Evolutionary conservation across 2,113 vertebrate genomes (phyloP), one percentile per base, ranked within the genome.

Genomic region (Coracopsis vasa): DNA sequence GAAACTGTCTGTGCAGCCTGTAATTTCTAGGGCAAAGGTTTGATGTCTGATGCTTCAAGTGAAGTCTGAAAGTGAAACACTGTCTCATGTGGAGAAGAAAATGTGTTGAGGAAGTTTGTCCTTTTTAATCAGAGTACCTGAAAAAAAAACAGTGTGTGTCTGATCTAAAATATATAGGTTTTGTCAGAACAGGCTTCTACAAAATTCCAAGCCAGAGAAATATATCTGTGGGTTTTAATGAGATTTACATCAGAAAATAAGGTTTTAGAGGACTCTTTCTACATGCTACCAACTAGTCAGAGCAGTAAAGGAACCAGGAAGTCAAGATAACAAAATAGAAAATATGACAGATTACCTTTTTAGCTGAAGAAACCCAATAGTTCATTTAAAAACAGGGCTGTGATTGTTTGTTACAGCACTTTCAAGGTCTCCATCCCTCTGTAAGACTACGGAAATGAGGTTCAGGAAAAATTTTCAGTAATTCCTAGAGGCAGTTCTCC

Each of bases 11-110:
- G 71, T 78, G 42, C 47, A 89, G 87, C 80, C 90, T 86, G 81
- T 91, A 90, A 94, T 96, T 95, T 94, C 83, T 37, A 92, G 92
- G 75, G 83, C 90, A 91, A 93, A 97, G 88, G 88, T 89, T 94
- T 94, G 75, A 74, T 86, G 33, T 86, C 88, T 79, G 69, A 73
- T 79, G 82, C 61, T 92, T 96, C 90, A 85, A 95, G 71, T 80
- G 67, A 83, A 93, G 83, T 93, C 89, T 90, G 90, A 91, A 93
- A 87, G 73, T 20, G 35, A 95, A 95, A 92, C 85, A 93, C 64
- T 58, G 85, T 20, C 78, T 95, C 96, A 88, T 66, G 85, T 53
- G 86, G 89, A 85, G 81, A 95, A 94, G 92, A 95, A 97, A 96
- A 96, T 95, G 47, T 87, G 37, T 88, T 1, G 14, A 81, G 81